Evolutionary conservation across 2,113 vertebrate genomes (phyloP).

Genomic region (Thalassoma bifasciatum): DNA sequence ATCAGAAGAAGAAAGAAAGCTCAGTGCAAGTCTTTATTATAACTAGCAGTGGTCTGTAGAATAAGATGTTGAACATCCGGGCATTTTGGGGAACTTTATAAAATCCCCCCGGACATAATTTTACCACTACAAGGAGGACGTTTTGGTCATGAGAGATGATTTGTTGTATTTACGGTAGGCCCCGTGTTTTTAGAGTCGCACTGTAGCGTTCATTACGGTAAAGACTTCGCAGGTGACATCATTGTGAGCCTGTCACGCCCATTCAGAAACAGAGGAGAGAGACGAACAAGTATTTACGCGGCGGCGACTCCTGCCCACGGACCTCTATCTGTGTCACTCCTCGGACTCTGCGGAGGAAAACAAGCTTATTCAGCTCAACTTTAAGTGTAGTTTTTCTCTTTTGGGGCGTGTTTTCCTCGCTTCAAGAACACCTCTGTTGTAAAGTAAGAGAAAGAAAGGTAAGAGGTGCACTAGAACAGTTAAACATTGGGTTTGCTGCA

Average conservation of each 20-base stretch:
- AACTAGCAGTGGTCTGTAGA: too few relatives aligned
- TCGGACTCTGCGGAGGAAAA: neutral
- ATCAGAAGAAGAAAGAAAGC: too few relatives aligned
- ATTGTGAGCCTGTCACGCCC: slow-evolving; percentile 32
- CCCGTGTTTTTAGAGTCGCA: neutral
- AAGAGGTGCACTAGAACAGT: slow-evolving; percentile 19
- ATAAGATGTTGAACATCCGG: too few relatives aligned
- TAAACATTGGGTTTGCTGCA: neutral
- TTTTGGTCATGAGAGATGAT: too few relatives aligned
- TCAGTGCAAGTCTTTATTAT: too few relatives aligned
- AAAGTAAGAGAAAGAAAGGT: slow-evolving; percentile 31
- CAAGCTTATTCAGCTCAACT: neutral
- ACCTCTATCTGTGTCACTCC: neutral
- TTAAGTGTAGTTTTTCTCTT: too few relatives aligned
- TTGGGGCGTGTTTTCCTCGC: neutral
- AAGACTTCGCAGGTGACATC: slow-evolving; percentile 16
- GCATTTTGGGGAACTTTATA: too few relatives aligned
- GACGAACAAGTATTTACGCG: slow-evolving; percentile 1
- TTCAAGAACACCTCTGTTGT: neutral
- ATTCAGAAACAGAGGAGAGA: neutral
- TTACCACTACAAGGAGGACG: too few relatives aligned
- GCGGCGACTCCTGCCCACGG: neutral
- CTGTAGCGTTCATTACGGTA: slow-evolving; percentile 48
- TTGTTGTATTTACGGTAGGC: slow-evolving; percentile 7
- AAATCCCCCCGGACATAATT: too few relatives aligned